These are phyloP conservation scores for Allophyes oxyacanthae DNA, from an alignment of 2,888 invertebrate genomes.

Conservation along the genomic window DNA sequence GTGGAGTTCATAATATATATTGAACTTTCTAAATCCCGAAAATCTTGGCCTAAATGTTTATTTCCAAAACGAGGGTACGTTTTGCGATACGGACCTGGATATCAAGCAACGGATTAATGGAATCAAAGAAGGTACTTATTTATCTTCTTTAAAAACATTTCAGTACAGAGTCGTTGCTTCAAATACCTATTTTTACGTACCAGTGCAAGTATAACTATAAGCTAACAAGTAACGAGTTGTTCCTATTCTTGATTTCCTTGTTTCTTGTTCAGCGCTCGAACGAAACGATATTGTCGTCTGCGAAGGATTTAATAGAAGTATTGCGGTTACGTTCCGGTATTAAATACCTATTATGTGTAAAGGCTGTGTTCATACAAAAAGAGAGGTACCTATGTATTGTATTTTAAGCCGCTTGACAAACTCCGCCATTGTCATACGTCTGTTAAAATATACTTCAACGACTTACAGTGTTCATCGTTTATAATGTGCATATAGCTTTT, in stretches of 20 bases:
- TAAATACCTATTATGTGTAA: constrained; percentile 50
- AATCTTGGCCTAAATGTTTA: no score
- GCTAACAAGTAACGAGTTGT: constrained; percentile 16
- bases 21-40: no score
- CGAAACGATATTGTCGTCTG: constrained; percentile 44
- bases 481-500: constrained; percentile 18
- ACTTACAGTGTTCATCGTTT: constrained; percentile 32
- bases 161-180: no score
- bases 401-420: constrained; percentile 35
- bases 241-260: constrained; percentile 11
- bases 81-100: no score
- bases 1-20: no score
- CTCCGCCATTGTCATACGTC: constrained; percentile 28
- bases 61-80: no score
- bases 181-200: constrained; percentile 10
- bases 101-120: no score
- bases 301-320: constrained; percentile 46
- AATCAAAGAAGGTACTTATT: no score
- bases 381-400: constrained; percentile 10
- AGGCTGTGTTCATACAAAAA: constrained; percentile 30
- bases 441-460: constrained; percentile 24
- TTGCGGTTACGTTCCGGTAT: constrained; percentile 45
- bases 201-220: constrained; percentile 8
- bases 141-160: no score
- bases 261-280: constrained; percentile 23